Evolutionary conservation across 2,113 vertebrate species (phyloP).

Genomic region (Myiagra hebetior): DNA sequence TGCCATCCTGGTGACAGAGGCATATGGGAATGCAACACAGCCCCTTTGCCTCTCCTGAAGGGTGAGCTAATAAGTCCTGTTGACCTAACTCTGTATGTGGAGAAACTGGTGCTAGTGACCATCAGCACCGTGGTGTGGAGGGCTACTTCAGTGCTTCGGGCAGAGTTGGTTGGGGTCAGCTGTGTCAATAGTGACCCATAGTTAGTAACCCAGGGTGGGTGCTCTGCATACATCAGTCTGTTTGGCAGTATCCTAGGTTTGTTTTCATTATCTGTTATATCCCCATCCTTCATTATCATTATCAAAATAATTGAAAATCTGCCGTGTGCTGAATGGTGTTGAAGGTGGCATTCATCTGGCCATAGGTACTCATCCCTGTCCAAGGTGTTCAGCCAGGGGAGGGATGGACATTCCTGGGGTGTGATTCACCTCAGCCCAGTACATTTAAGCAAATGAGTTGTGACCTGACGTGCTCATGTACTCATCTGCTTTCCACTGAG

Average conservation of each 20-base stretch:
- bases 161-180: neutral
- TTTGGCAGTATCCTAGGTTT: neutral
- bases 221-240: accelerated
- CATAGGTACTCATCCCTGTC: neutral
- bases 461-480: neutral
- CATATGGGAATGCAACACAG: neutral
- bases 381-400: neutral
- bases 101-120: neutral
- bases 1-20: neutral
- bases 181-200: neutral
- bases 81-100: neutral
- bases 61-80: neutral
- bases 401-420: neutral
- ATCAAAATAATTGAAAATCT: neutral
- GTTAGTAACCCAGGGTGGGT: neutral
- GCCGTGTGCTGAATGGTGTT: neutral
- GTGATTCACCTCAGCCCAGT: neutral
- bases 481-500: neutral
- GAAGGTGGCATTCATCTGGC: neutral
- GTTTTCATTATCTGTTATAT: neutral
- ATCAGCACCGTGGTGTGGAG: accelerated
- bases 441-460: neutral
- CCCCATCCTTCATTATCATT: neutral
- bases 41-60: neutral
- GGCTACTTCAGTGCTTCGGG: neutral